Percentiles rank a stretch among this genome's conserved stretches.
These are phyloP conservation scores for Ascaphus truei DNA, from an alignment of 2,113 vertebrate genomes.

Conservation along the genomic window DNA sequence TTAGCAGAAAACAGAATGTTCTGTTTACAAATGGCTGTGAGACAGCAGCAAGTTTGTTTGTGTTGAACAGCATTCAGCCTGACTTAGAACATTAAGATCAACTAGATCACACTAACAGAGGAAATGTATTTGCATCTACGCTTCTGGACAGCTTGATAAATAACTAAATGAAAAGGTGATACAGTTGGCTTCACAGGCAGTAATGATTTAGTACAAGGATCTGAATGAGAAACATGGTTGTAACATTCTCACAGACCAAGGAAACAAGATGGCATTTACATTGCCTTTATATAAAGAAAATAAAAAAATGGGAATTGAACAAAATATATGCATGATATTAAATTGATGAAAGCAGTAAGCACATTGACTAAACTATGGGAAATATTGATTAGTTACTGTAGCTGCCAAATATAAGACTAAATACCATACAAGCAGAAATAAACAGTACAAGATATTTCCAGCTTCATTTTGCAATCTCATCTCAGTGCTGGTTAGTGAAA, in stretches of 20 bases:
- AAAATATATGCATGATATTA: conserved; percentile 20
- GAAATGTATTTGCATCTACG: conserved; percentile 23
- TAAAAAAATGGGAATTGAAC: not conserved
- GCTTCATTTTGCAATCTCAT: conserved; percentile 28
- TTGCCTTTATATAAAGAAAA: not conserved
- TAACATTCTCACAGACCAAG: conserved; percentile 19
- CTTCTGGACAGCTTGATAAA: conserved; percentile 14
- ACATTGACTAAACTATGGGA: conserved; percentile 21
- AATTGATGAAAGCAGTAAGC: conserved; percentile 14
- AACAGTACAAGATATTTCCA: conserved; percentile 4
- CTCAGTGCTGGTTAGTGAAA: no score
- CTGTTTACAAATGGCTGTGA: not conserved
- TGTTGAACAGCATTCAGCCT: not conserved
- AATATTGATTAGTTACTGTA: conserved; percentile 9
- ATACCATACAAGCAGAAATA: conserved; percentile 20
- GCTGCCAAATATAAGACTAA: conserved; percentile 24
- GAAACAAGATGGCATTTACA: conserved; percentile 34
- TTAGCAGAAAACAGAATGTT: no score
- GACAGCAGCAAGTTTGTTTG: not conserved
- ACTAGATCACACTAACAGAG: not conserved
- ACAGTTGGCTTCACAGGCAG: conserved; percentile 9
- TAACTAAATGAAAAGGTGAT: conserved; percentile 26
- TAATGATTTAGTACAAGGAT: conserved; percentile 25
- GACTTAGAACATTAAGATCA: conserved; percentile 11
- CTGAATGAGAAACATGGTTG: conserved; percentile 24